Evolutionary conservation across 2,113 vertebrate genomes (phyloP).

Genomic region (Xiphias gladius): DNA sequence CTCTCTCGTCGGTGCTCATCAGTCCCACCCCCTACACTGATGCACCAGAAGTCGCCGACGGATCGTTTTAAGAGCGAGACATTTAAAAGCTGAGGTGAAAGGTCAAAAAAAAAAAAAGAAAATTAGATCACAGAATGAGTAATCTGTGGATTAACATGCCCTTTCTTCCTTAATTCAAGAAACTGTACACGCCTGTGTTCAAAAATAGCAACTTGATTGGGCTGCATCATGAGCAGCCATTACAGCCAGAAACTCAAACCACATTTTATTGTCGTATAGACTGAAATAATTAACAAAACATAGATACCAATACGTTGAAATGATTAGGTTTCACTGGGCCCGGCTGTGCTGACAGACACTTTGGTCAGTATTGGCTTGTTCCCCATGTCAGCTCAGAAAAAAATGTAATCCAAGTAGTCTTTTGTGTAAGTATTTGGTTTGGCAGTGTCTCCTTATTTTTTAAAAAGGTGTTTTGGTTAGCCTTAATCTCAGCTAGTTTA

Average conservation of each 20-base stretch:
- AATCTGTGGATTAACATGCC: no score
- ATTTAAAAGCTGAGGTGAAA: no score
- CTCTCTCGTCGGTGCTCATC: no score
- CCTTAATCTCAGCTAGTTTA: constrained; percentile 33
- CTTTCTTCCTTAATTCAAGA: no score
- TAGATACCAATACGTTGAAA: background rate
- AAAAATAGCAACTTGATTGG: no score
- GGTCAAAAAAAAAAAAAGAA: no score
- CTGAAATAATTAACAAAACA: background rate
- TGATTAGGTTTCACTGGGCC: background rate
- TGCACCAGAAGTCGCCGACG: background rate
- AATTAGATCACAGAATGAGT: no score
- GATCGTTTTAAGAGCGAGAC: no score
- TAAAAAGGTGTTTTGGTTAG: constrained; percentile 40
- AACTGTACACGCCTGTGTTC: no score
- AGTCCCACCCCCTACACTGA: constrained; percentile 33
- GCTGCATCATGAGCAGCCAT: no score
- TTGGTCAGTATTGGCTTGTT: background rate
- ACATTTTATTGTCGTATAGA: background rate
- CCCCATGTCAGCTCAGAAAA: constrained; percentile 3
- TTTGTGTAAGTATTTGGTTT: constrained; percentile 52
- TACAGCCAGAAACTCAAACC: no score
- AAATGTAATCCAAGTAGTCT: constrained; percentile 36
- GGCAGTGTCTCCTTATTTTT: constrained; percentile 29
- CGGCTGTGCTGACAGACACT: background rate